phyloP scores from a whole-genome alignment of 2,888 invertebrate genomes.

The Tillus elongatus region DNA sequence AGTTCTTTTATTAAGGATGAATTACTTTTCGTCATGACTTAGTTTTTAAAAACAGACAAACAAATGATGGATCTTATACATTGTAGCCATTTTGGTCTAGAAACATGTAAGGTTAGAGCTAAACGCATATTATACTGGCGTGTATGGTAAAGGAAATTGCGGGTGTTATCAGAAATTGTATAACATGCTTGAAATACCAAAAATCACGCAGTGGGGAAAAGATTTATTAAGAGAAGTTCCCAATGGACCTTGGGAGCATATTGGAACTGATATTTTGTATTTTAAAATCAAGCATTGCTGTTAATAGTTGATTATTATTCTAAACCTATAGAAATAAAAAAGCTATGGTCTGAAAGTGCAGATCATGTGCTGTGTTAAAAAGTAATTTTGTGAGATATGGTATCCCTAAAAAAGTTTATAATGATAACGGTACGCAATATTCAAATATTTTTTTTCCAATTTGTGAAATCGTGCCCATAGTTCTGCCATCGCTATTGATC shows the following conservation, averaged over 20 bases:
- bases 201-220: conserved; percentile 9
- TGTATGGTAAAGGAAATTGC: not conserved
- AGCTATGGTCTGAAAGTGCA: conserved; percentile 5
- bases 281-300: conserved; percentile 6
- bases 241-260: conserved; percentile 8
- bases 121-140: not conserved
- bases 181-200: conserved; percentile 5
- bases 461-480: too few species aligned
- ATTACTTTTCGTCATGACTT: not conserved
- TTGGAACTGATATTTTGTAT: conserved; percentile 14
- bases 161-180: not conserved
- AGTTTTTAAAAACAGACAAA: too few species aligned
- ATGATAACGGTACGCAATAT: too few species aligned
- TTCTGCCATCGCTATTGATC: too few species aligned
- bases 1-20: not conserved
- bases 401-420: too few species aligned
- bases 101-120: not conserved
- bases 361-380: too few species aligned
- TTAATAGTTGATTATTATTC: conserved; percentile 12
- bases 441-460: too few species aligned
- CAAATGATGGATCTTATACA: not conserved
- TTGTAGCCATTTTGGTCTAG: not conserved
- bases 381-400: too few species aligned
- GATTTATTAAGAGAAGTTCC: conserved; percentile 10
- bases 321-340: conserved; percentile 11